A percentile compares a stretch with the other conserved stretches of the same genome.
Evolutionary conservation across 2,113 vertebrate genomes (phyloP).

Genomic region (Nothoprocta pentlandii): DNA sequence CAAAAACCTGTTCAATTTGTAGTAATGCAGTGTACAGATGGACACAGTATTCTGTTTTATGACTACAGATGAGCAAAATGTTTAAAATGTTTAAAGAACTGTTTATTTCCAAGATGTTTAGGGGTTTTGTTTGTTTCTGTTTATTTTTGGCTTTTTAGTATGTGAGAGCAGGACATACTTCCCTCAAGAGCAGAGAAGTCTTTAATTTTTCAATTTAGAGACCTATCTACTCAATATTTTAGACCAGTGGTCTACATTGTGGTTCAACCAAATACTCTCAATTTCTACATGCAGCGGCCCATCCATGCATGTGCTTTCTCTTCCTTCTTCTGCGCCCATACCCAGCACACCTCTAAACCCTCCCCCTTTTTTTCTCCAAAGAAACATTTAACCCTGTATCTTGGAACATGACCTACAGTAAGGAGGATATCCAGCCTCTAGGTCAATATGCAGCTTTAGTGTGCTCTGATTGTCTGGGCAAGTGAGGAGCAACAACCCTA

Average conservation of each 20-base stretch:
- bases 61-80: background rate
- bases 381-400: background rate
- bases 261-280: background rate
- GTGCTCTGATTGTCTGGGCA: background rate
- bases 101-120: background rate
- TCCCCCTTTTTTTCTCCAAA: background rate
- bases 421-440: background rate
- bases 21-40: background rate
- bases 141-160: background rate
- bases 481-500: background rate
- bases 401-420: background rate
- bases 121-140: background rate
- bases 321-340: background rate
- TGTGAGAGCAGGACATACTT: rapidly evolving
- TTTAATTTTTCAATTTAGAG: background rate
- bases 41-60: background rate
- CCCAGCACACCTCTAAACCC: background rate
- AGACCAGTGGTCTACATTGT: background rate
- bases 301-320: background rate
- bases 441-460: background rate
- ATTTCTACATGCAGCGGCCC: background rate
- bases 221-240: background rate
- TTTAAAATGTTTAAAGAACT: background rate
- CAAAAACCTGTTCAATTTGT: background rate
- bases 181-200: background rate